These are phyloP conservation scores for Eptesicus fuscus DNA, from an alignment of 2,113 vertebrate species.

Conservation along the genomic window DNA sequence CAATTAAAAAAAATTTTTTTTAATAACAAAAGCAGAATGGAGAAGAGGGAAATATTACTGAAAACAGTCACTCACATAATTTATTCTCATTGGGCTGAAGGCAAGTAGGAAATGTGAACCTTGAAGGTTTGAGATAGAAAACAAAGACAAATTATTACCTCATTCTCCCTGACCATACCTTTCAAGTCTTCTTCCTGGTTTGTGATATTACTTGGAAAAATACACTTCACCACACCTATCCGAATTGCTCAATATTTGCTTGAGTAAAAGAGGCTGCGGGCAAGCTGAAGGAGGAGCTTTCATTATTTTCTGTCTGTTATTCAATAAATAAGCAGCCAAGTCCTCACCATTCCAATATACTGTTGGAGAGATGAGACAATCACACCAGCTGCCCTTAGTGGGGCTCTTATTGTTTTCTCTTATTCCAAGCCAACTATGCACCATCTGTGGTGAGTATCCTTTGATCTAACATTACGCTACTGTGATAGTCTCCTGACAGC, in stretches of 20 bases:
- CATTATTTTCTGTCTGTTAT: neutral
- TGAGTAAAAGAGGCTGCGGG: neutral
- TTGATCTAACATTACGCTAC: neutral
- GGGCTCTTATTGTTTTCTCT: constrained; percentile 33
- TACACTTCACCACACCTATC: neutral
- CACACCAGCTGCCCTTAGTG: neutral
- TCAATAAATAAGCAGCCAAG: neutral
- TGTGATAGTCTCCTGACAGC: neutral
- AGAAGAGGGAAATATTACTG: neutral
- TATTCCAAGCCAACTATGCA: constrained; percentile 22
- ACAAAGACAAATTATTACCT: neutral
- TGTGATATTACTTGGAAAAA: neutral
- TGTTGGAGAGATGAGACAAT: neutral
- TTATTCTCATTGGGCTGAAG: neutral
- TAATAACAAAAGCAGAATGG: neutral
- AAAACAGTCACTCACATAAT: neutral
- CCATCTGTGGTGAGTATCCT: constrained; percentile 40
- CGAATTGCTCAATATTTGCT: constrained; percentile 16
- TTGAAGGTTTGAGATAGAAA: neutral
- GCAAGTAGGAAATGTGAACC: neutral
- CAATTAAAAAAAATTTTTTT: too few relatives aligned
- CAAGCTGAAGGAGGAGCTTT: neutral
- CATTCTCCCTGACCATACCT: neutral
- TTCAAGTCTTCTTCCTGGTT: constrained; percentile 33
- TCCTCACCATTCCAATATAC: neutral